phyloP scores from a whole-genome alignment of 2,113 vertebrate genomes.

The Lepus timidus region DNA sequence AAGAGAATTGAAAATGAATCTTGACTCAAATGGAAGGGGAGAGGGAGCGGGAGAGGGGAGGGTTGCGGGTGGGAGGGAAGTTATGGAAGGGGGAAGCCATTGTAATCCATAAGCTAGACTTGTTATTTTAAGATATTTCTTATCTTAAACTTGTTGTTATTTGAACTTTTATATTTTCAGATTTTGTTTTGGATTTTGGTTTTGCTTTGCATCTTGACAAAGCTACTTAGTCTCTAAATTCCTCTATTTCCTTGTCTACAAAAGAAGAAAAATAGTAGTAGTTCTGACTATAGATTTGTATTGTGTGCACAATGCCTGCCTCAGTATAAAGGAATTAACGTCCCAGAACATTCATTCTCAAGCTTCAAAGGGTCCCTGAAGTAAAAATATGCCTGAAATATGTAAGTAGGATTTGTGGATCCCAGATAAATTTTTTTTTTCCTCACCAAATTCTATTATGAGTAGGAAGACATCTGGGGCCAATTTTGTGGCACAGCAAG shows the following conservation, averaged over 20 bases:
- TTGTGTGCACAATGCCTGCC: background rate
- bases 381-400: background rate
- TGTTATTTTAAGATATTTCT: background rate
- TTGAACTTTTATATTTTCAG: conserved; percentile 4
- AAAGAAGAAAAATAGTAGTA: no score
- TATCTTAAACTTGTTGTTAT: background rate
- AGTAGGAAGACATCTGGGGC: background rate
- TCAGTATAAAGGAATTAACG: background rate
- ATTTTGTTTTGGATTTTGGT: background rate
- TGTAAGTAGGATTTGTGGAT: background rate
- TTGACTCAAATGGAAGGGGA: no score
- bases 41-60: no score
- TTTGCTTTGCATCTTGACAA: conserved; percentile 47
- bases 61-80: no score
- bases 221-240: background rate
- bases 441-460: background rate
- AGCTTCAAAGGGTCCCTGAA: background rate
- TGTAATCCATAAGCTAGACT: background rate
- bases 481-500: no score
- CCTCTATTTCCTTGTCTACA: no score
- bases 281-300: no score
- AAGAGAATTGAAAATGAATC: no score
- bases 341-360: background rate
- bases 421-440: background rate
- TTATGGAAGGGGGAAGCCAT: no score